These are phyloP conservation scores for Entomobrya multifasciata DNA, from an alignment of 2,888 invertebrate genomes.

Conservation along the genomic window DNA sequence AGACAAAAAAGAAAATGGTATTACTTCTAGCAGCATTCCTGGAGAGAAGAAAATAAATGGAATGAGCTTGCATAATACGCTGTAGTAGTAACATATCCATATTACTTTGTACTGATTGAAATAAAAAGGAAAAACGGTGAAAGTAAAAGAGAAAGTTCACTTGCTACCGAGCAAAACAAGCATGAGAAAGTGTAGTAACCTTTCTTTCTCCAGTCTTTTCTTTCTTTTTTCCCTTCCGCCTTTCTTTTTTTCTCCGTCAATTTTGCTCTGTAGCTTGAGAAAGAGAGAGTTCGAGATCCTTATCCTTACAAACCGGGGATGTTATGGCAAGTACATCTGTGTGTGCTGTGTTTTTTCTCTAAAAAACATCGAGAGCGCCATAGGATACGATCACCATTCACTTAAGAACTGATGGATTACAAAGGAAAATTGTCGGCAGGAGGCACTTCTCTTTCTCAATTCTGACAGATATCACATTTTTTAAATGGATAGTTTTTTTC, in stretches of 20 bases:
- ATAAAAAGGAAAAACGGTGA: constrained; percentile 30
- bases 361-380: background rate
- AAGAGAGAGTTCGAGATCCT: no score
- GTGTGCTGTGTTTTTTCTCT: no score
- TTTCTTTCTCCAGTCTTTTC: background rate
- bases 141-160: background rate
- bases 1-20: constrained; percentile 25
- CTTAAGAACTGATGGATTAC: constrained; percentile 57
- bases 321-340: background rate
- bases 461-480: constrained; percentile 34
- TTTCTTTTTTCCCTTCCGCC: background rate
- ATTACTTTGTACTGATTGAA: constrained; percentile 1
- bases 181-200: constrained; percentile 25
- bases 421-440: background rate
- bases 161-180: constrained; percentile 7
- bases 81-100: background rate
- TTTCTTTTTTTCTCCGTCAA: background rate
- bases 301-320: background rate
- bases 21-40: constrained; percentile 14
- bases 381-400: constrained; percentile 34
- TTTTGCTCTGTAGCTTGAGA: constrained; percentile 12
- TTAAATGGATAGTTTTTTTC: background rate
- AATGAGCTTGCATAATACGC: background rate
- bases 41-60: background rate
- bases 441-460: background rate